Percentiles rank a stretch among this genome's conserved stretches.
These are phyloP conservation scores for Phyllotis vaccarum DNA, from an alignment of 2,797 vertebrate species.

Conservation along the genomic window DNA sequence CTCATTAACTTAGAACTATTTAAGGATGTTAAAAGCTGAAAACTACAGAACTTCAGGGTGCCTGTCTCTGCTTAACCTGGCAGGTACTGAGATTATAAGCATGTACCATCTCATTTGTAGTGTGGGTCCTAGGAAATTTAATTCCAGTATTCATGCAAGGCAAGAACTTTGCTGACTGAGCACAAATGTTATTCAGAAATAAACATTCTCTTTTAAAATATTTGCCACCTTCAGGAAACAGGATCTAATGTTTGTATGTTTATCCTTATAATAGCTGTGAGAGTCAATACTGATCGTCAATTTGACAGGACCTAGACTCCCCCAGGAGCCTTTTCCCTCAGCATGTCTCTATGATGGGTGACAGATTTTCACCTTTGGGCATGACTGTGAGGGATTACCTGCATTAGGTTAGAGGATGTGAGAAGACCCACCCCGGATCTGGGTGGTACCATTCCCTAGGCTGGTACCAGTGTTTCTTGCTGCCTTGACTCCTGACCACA, in stretches of 20 bases:
- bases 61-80: neutral
- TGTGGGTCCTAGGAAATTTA: neutral
- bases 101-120: neutral
- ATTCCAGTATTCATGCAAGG: neutral
- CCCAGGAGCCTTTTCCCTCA: neutral
- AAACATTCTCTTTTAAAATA: neutral
- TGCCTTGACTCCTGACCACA: neutral
- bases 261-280: neutral
- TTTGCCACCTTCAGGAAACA: conserved; percentile 33
- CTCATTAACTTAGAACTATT: neutral
- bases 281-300: neutral
- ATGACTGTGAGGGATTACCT: neutral
- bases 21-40: neutral
- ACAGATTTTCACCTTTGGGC: neutral
- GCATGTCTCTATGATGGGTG: neutral
- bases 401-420: neutral
- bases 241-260: neutral
- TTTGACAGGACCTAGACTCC: neutral
- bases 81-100: neutral
- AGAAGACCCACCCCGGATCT: neutral
- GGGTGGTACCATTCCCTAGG: neutral
- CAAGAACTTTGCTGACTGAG: neutral
- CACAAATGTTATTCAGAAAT: neutral
- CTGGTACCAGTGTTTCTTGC: neutral
- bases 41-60: neutral